A percentile compares a stretch with the other conserved stretches of the same genome.
phyloP scores from a whole-genome alignment of 2,113 vertebrate genomes.

The Microtus oregoni region DNA sequence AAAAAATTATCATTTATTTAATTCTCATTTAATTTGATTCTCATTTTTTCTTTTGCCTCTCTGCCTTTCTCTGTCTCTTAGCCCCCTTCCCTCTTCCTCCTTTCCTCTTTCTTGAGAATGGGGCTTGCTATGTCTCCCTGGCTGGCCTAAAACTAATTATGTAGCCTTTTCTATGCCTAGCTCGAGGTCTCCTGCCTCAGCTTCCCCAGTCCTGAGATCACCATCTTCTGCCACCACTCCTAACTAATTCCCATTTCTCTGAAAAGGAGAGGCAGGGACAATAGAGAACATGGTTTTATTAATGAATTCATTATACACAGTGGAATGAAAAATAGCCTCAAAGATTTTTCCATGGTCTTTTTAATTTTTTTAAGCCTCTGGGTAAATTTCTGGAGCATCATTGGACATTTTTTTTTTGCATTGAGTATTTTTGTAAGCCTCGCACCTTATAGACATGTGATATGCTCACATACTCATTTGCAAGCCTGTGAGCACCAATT shows the following conservation, averaged over 20 bases:
- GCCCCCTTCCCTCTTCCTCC: background rate
- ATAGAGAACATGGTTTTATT: background rate
- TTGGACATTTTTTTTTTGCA: slow-evolving; percentile 31
- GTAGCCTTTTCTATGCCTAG: background rate
- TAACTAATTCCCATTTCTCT: background rate
- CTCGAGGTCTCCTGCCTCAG: background rate
- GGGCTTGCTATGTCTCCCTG: no score
- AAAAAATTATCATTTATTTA: background rate
- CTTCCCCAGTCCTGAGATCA: background rate
- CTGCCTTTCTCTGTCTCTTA: background rate
- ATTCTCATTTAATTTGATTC: background rate
- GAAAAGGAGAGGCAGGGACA: background rate
- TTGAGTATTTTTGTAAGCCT: background rate
- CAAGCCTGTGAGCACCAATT: background rate
- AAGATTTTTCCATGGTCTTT: background rate
- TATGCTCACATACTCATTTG: rapidly evolving
- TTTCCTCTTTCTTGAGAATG: background rate
- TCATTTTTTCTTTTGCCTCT: background rate
- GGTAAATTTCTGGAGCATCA: slow-evolving; percentile 58
- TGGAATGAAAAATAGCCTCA: background rate
- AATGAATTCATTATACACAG: background rate
- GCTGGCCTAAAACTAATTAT: background rate
- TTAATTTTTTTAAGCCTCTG: background rate
- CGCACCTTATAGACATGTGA: no score
- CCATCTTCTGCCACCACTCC: rapidly evolving